These are phyloP conservation scores for Drosophila yakuba DNA, from an alignment of 1,140 invertebrate genomes.

Conservation along the genomic window DNA sequence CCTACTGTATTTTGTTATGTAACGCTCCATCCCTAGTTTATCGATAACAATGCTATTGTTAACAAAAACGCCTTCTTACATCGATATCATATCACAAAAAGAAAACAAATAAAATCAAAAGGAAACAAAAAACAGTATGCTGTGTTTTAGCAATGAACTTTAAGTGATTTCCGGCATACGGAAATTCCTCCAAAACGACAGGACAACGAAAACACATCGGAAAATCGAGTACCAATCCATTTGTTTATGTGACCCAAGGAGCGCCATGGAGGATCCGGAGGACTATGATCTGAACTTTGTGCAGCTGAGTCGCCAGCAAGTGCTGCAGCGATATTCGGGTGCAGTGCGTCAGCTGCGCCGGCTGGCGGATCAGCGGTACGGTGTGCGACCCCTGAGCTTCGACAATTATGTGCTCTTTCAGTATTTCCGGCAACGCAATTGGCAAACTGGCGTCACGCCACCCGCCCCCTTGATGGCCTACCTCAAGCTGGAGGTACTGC, in stretches of 20 bases:
- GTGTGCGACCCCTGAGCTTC: slow-evolving; percentile 69
- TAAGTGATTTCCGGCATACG: not conserved
- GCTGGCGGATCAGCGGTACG: slow-evolving; percentile 68
- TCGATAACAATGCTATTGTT: not conserved
- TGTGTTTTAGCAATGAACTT: slow-evolving; percentile 1
- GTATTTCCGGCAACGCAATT: slow-evolving; percentile 72
- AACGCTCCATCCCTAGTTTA: not conserved
- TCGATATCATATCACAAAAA: slow-evolving; percentile 4
- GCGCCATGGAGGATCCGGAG: slow-evolving; percentile 33
- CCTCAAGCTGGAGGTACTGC: slow-evolving; percentile 70
- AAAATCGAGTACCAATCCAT: not conserved
- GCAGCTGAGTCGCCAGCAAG: slow-evolving; percentile 69
- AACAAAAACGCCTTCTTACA: not conserved
- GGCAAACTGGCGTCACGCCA: not conserved
- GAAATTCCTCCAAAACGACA: not conserved
- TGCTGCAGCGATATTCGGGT: slow-evolving; percentile 68
- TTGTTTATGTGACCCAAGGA: slow-evolving; percentile 4
- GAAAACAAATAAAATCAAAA: not conserved
- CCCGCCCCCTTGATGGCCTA: slow-evolving; percentile 52
- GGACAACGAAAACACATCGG: not conserved
- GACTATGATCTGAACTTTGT: slow-evolving; percentile 67
- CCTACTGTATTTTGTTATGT: not conserved
- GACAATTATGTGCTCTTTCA: slow-evolving; percentile 80
- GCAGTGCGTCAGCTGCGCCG: slow-evolving; percentile 62
- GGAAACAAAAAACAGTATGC: not conserved